Evolutionary conservation across 1,140 invertebrate genomes (phyloP), one percentile per base, ranked within the genome.

Genomic region (Amphibalanus amphitrite): DNA sequence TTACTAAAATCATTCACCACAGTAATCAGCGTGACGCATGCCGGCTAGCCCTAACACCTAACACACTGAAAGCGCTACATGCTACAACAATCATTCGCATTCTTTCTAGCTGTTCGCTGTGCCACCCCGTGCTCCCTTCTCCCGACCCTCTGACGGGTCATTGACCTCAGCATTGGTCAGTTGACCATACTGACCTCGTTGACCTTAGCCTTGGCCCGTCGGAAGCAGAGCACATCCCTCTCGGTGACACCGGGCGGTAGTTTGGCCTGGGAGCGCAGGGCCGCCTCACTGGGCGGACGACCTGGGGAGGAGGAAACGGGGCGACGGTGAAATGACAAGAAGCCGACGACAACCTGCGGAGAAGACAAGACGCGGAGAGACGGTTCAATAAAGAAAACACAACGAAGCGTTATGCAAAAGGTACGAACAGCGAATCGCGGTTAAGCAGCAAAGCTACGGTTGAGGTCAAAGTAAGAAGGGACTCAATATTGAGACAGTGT

Each of bases 231-330:
- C 65, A 93, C 84, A 78, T 97, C 95, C 74, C 87, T 88, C 70
- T 90, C 87, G 0, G 90, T 92, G 6, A 96, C 92, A 13, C 92
- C 92, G 17, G 92, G 88, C 15, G 93, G 92, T 67, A 93, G 80
- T 20, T 64, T 17, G n/a, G 65, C 65, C 47, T 59, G 47, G 23
- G 47, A 59, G 13, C 47, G 47, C 10, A 59, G 10, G 47, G 47
- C 10, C 1, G 47, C 47, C 47, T 59, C 47, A 20, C 10, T 59
- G 10, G 47, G 47, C 13, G 47, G 47, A 8, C 20, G 47, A 20
- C 47, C 47, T 59, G 47, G 47, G 1, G 47, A 20, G 10, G 47
- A 13, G 6, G 23, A 23, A 20, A 59, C 10, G 1, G 47, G 47
- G 47, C 47, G 47, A 20, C 47, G 38, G 38, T 38, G 6, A 38